Conservation (phyloP, 2,113 vertebrate species). For the Nannospalax galili region DNA sequence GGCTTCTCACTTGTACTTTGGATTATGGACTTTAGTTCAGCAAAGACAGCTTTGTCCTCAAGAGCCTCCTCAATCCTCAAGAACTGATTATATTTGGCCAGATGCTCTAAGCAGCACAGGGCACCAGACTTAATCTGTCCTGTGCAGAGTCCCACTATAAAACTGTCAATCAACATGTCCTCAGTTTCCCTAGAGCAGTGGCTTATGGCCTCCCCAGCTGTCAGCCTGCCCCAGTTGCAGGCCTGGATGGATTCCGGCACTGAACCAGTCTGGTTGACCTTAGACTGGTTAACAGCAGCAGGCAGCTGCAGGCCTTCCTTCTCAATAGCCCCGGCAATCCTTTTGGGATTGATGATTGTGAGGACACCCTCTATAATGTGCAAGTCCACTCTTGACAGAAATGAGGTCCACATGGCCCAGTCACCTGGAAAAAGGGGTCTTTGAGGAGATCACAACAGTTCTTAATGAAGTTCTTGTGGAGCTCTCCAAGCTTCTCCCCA, state of each 20-base stretch:
- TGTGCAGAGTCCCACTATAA: slow-evolving; percentile 93
- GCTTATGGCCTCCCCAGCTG: slow-evolving; percentile 93
- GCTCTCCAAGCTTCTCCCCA: slow-evolving; percentile 90
- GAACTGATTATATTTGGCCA: slow-evolving; percentile 88
- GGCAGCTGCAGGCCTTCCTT: slow-evolving; percentile 90
- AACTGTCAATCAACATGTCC: slow-evolving; percentile 88
- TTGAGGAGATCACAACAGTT: slow-evolving; percentile 90
- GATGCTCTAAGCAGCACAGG: slow-evolving; percentile 88
- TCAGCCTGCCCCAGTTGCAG: slow-evolving; percentile 91
- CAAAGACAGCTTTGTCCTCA: slow-evolving; percentile 88
- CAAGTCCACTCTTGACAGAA: slow-evolving; percentile 87
- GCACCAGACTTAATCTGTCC: slow-evolving; percentile 95
- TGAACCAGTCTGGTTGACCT: slow-evolving; percentile 94
- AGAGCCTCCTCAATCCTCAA: slow-evolving; percentile 94
- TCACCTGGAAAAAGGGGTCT: slow-evolving; percentile 94
- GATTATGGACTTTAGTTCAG: slow-evolving; percentile 90
- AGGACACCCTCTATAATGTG: slow-evolving; percentile 93
- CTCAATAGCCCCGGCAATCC: slow-evolving; percentile 88
- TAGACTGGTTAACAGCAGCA: too few species aligned
- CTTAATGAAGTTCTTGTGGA: slow-evolving; percentile 92
- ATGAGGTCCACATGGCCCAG: slow-evolving; percentile 91
- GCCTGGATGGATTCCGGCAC: slow-evolving; percentile 92
- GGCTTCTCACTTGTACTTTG: slow-evolving; percentile 86
- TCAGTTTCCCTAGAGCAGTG: slow-evolving; percentile 90
- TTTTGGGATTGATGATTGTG: slow-evolving; percentile 68